phyloP scores from a whole-genome alignment of 2,113 vertebrate genomes.

The Eurystomus gularis region DNA sequence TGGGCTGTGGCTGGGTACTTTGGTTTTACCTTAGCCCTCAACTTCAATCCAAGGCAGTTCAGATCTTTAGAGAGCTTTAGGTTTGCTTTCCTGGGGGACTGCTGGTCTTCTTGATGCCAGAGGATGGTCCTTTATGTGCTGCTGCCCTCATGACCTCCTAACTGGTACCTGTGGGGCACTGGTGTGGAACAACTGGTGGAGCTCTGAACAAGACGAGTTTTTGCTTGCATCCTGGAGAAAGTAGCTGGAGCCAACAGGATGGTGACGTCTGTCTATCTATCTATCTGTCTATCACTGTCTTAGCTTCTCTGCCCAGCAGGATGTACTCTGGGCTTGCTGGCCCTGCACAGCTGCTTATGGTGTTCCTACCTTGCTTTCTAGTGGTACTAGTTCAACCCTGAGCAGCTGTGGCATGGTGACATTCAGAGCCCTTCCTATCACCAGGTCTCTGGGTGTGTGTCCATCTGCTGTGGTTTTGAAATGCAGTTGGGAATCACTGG shows the following conservation, averaged over 20 bases:
- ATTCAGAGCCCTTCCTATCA: not conserved
- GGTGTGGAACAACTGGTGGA: not conserved
- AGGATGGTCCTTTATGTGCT: not conserved
- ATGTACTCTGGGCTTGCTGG: not conserved
- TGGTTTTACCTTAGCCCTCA: not conserved
- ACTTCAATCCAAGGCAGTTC: not conserved
- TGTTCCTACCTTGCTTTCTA: not conserved
- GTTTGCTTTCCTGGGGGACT: not conserved
- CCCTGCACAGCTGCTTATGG: not conserved
- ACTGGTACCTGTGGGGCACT: not conserved
- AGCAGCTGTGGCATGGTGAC: not conserved
- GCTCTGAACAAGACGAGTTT: not conserved
- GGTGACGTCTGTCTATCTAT: not conserved
- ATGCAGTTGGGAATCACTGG: not conserved
- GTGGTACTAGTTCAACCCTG: not conserved
- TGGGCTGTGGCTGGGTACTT: not conserved
- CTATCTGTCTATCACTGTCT: not conserved
- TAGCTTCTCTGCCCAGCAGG: not conserved
- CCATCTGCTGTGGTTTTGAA: not conserved
- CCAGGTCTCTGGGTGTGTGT: accelerated
- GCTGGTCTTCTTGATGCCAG: not conserved
- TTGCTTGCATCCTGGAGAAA: not conserved
- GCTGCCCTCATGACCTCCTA: not conserved
- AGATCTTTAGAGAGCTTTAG: not conserved
- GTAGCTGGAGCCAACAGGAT: not conserved